A percentile compares a stretch with the other conserved stretches of the same genome.
phyloP scores from a whole-genome alignment of 1,140 invertebrate genomes.

The Nasonia longicornis region DNA sequence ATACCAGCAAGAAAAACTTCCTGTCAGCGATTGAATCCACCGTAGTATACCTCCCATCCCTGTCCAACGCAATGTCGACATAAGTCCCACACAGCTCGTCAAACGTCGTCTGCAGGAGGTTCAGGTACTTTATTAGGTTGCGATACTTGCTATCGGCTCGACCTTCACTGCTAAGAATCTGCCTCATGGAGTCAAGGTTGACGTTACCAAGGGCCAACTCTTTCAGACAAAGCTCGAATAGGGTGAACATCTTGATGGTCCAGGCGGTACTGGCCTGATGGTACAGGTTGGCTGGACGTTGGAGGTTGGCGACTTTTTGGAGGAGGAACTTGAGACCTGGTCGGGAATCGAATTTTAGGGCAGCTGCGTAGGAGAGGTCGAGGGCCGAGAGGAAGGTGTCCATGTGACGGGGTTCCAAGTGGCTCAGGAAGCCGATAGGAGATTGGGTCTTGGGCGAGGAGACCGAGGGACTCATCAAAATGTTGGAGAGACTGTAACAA shows the following conservation, averaged over 20 bases:
- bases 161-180: slow-evolving; percentile 67
- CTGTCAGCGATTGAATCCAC: slow-evolving; percentile 73
- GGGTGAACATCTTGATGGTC: slow-evolving; percentile 88
- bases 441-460: slow-evolving; percentile 67
- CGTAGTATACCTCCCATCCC: slow-evolving; percentile 70
- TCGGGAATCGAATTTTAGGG: slow-evolving; percentile 87
- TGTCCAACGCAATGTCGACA: slow-evolving; percentile 73
- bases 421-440: slow-evolving; percentile 41
- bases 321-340: slow-evolving; percentile 93
- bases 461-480: slow-evolving; percentile 64
- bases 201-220: slow-evolving; percentile 70
- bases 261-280: slow-evolving; percentile 92
- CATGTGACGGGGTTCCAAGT: slow-evolving; percentile 54
- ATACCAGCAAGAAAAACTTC: slow-evolving; percentile 75
- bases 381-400: slow-evolving; percentile 79
- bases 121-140: slow-evolving; percentile 56
- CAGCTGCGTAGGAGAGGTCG: slow-evolving; percentile 82
- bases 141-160: slow-evolving; percentile 44
- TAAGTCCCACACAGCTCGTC: slow-evolving; percentile 75
- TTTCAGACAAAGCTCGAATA: slow-evolving; percentile 78
- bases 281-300: slow-evolving; percentile 91
- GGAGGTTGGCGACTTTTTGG: slow-evolving; percentile 90
- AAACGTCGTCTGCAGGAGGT: slow-evolving; percentile 66
- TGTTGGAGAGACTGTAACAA: slow-evolving; percentile 60
- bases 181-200: slow-evolving; percentile 75